Evolutionary conservation across 2,113 vertebrate species (phyloP).

Genomic region (cattle (Bos taurus)): DNA sequence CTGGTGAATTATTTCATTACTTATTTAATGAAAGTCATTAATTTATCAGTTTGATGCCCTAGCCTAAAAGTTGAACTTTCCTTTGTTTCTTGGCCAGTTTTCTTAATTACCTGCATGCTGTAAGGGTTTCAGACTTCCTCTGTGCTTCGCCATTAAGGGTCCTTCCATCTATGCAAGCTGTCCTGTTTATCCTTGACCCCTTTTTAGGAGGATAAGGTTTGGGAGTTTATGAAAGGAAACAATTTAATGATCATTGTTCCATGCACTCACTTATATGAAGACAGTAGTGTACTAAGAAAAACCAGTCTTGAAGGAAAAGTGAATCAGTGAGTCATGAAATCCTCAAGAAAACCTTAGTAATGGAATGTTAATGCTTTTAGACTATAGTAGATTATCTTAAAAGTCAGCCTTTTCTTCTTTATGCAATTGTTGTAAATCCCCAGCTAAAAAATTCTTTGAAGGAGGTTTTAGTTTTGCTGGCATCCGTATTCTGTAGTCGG

Average conservation of each 20-base stretch:
- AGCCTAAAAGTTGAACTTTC: conserved; percentile 66
- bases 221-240: conserved; percentile 75
- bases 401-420: conserved; percentile 85
- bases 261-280: conserved; percentile 62
- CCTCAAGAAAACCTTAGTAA: conserved; percentile 85
- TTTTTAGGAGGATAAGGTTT: conserved; percentile 50
- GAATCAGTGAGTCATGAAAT: conserved; percentile 86
- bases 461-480: conserved; percentile 79
- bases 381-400: conserved; percentile 92
- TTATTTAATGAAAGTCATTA: conserved; percentile 55
- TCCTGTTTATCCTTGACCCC: conserved; percentile 44
- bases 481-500: conserved; percentile 74
- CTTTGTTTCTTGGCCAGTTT: conserved; percentile 68
- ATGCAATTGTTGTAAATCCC: conserved; percentile 84
- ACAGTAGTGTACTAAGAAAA: conserved; percentile 75
- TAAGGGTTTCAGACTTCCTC: conserved; percentile 50
- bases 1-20: conserved; percentile 52
- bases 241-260: conserved; percentile 75
- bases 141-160: not conserved
- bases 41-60: conserved; percentile 45
- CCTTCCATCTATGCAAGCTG: conserved; percentile 62
- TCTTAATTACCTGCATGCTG: conserved; percentile 56
- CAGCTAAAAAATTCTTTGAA: conserved; percentile 84
- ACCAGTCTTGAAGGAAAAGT: conserved; percentile 79
- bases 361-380: conserved; percentile 90